Evolutionary conservation across 2,113 vertebrate species (phyloP).

Genomic region (Dunckerocampus dactyliophorus): DNA sequence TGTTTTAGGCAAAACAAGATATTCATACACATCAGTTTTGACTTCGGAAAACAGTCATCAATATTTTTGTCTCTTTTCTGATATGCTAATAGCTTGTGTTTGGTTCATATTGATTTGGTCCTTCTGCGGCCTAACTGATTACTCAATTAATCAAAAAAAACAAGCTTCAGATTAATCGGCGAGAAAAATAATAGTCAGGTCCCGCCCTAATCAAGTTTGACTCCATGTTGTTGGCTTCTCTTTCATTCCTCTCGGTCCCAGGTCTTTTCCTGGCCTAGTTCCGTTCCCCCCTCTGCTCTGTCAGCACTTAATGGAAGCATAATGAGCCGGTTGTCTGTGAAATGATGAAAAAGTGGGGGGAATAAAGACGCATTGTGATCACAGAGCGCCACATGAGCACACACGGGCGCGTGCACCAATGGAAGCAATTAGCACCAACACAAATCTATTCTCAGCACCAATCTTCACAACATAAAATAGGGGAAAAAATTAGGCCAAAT

Average conservation of each 20-base stretch:
- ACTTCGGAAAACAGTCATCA: too few species aligned
- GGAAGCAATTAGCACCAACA: not conserved
- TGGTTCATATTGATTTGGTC: too few species aligned
- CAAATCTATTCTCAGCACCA: not conserved
- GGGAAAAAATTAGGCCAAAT: conserved; percentile 11
- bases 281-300: conserved; percentile 27
- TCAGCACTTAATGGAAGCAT: conserved; percentile 56
- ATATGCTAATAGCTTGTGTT: too few species aligned
- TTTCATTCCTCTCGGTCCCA: conserved; percentile 5
- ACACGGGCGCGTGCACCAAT: conserved; percentile 3
- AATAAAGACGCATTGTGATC: conserved; percentile 48
- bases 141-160: too few species aligned
- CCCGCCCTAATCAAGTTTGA: not conserved
- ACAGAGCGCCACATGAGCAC: conserved; percentile 25
- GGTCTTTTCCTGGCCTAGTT: conserved; percentile 18
- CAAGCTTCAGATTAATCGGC: too few species aligned
- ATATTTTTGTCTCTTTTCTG: too few species aligned
- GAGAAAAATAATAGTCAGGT: too few species aligned
- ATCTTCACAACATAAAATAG: not conserved
- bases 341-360: conserved; percentile 38
- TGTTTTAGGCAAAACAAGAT: too few species aligned
- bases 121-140: too few species aligned
- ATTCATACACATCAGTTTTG: too few species aligned
- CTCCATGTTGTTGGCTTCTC: conserved; percentile 19
- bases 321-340: conserved; percentile 56